phyloP scores from a whole-genome alignment of 2,888 invertebrate species.

The Celastrina argiolus region DNA sequence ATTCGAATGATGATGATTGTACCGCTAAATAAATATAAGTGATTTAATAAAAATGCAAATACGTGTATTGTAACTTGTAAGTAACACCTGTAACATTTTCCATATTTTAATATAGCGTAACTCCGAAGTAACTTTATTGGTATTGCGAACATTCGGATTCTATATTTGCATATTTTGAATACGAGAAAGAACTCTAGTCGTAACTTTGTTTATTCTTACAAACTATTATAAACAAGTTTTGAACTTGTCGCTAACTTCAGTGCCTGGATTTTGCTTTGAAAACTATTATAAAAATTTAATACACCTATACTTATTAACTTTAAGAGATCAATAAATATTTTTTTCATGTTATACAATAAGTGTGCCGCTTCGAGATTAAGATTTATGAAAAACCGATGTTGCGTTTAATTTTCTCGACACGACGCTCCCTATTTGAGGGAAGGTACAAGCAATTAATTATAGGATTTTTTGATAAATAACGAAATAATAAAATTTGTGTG shows the following conservation, averaged over 20 bases:
- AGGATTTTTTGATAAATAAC: no score
- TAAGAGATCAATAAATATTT: no score
- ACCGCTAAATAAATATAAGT: no score
- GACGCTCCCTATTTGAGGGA: no score
- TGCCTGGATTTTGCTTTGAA: background rate
- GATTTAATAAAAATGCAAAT: background rate
- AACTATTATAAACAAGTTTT: background rate
- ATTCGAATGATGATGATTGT: no score
- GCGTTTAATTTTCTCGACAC: no score
- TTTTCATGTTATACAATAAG: no score
- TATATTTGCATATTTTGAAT: background rate
- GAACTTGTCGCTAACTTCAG: background rate
- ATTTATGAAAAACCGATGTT: no score
- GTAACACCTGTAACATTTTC: constrained; percentile 4
- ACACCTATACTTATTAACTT: no score
- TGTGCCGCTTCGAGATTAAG: no score
- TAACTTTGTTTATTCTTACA: background rate
- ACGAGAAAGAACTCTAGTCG: background rate
- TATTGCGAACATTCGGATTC: background rate
- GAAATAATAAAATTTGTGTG: no score
- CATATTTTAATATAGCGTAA: background rate
- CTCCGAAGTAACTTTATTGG: constrained; percentile 6
- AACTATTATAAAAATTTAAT: background rate
- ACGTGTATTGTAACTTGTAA: background rate
- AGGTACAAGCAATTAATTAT: no score